Evolutionary conservation across 2,797 vertebrate species (phyloP), one percentile per base, ranked within the genome.

Genomic region (Pteronotus mesoamericanus): DNA sequence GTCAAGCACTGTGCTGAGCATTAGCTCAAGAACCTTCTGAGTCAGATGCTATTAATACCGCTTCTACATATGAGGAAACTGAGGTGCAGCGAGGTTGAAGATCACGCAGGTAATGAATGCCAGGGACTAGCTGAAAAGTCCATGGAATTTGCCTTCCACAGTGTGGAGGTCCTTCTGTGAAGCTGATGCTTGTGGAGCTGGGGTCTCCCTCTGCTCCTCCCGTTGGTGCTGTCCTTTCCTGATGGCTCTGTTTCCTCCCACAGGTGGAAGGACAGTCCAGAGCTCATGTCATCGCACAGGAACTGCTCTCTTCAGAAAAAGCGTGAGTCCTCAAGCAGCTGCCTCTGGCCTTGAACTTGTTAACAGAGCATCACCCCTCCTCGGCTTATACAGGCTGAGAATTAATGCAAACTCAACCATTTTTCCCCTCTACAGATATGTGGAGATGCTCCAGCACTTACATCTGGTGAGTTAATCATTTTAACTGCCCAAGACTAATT

Each of bases 281-380:
- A 98, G 99, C 99, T 78, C 99, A 99, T 90, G 98, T 99, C 97
- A 98, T 99, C 22, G 99, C 99, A 11, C 99, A 99, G 98, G 99
- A 99, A 39, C 98, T 99, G 98, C 97, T 99, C 98, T 99, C 99
- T 95, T 99, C 99, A 3, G 99, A 99, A 98, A 99, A 99, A 99
- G 83, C 82, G 99, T 99, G 98, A 99, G 99, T 99, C 89, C 77
- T 78, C 37, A 88, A n/a, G 72, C 69, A 39, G 80, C 42, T 72
- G 75, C 37, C 85, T 78, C 3, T 59, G 80, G 71, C 86, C 90
- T 66, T 48, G 96, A 85, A 8, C 87, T 97, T 95, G 53, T 84
- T 95, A 79, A 24, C 66, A 74, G 94, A 96, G 68, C 29, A 57
- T 21, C 0, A 0, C 72, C 94, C 93, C 64, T 96, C 97, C 89